These are phyloP conservation scores for Pantherophis vulpinus DNA, from an alignment of 2,797 vertebrate genomes.

Conservation along the genomic window DNA sequence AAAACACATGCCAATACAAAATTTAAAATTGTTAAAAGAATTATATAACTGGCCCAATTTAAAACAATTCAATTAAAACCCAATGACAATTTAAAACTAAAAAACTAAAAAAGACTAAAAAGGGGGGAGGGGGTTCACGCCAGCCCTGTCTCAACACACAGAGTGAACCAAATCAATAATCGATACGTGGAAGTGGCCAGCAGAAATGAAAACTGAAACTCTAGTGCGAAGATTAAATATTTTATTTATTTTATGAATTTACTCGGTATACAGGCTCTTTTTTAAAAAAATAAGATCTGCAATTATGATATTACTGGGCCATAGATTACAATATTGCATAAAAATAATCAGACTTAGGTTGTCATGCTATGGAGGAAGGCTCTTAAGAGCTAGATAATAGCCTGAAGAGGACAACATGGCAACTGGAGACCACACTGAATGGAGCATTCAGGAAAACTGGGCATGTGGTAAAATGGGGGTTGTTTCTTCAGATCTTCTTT, in stretches of 20 bases:
- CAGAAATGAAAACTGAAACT: background rate
- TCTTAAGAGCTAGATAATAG: slow-evolving; percentile 67
- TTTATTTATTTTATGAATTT: slow-evolving; percentile 61
- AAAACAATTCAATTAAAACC: too few relatives aligned
- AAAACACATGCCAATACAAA: too few relatives aligned
- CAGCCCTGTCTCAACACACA: background rate
- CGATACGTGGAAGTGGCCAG: background rate
- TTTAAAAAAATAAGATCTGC: slow-evolving; percentile 57
- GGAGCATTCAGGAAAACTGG: slow-evolving; percentile 85
- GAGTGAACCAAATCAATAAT: background rate
- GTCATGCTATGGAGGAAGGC: slow-evolving; percentile 7
- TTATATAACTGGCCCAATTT: too few relatives aligned
- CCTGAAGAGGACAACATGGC: slow-evolving; percentile 83
- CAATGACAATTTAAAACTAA: too few relatives aligned
- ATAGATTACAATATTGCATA: slow-evolving; percentile 39
- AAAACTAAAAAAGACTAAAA: too few relatives aligned
- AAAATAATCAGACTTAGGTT: slow-evolving; percentile 42
- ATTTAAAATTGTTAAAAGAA: too few relatives aligned
- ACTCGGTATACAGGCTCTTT: slow-evolving; percentile 56
- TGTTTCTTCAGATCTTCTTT: slow-evolving; percentile 84
- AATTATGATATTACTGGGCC: slow-evolving; percentile 31
- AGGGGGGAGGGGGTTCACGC: too few relatives aligned
- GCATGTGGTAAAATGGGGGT: slow-evolving; percentile 92
- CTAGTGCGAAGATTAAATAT: slow-evolving; percentile 8
- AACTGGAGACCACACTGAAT: slow-evolving; percentile 82